phyloP scores from a whole-genome alignment of 2,113 vertebrate genomes.

The Acinonyx jubatus region DNA sequence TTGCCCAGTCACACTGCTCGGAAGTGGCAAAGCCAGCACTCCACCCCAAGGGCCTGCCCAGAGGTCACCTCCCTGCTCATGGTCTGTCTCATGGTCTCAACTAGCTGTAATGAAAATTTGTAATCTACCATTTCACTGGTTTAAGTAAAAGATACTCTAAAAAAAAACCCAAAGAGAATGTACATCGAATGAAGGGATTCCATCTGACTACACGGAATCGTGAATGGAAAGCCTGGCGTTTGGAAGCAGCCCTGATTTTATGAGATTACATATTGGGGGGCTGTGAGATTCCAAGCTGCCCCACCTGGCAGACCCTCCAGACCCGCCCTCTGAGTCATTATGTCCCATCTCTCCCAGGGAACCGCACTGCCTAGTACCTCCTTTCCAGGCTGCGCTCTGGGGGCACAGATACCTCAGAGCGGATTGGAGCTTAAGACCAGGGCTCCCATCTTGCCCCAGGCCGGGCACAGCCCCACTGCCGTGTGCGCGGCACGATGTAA shows the following conservation, averaged over 20 bases:
- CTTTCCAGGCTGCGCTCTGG: neutral
- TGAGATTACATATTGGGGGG: rapidly evolving
- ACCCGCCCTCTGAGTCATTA: neutral
- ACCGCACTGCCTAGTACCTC: neutral
- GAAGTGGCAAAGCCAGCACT: neutral
- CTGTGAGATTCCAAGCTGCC: too few species aligned
- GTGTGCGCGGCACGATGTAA: rapidly evolving
- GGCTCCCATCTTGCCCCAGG: neutral
- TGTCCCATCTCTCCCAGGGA: neutral
- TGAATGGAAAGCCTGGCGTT: neutral
- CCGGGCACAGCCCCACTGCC: rapidly evolving
- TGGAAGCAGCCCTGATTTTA: neutral
- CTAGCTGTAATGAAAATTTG: neutral
- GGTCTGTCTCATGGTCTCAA: neutral
- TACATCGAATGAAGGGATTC: neutral
- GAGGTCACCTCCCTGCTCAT: neutral
- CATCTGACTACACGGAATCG: neutral
- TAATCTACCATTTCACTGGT: too few species aligned
- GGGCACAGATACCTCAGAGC: neutral
- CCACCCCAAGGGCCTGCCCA: neutral
- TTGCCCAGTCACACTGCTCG: neutral
- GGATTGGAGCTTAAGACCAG: neutral
- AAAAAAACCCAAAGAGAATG: neutral
- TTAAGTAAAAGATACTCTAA: neutral
- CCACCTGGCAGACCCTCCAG: neutral